Conservation (phyloP, 2,888 invertebrate genomes). For the Dicyrtomina minuta region DNA sequence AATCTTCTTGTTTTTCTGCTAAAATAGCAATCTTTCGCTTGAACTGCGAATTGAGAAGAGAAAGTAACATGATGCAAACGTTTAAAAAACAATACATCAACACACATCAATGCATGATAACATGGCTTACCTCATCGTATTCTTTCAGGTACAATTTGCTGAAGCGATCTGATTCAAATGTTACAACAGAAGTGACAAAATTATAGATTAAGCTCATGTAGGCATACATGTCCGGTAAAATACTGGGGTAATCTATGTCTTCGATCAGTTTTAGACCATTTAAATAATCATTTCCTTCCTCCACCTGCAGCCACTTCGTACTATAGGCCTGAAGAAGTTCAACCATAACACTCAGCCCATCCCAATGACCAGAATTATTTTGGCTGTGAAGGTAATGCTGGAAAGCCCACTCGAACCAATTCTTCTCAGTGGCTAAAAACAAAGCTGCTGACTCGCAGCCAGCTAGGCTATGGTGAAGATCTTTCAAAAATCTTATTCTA, state of each 20-base stretch:
- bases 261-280: not conserved
- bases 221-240: not conserved
- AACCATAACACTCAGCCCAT: not conserved
- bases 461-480: conserved; percentile 22
- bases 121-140: conserved; percentile 4
- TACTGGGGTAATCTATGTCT: not conserved
- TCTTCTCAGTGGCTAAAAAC: conserved; percentile 26
- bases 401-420: conserved; percentile 33
- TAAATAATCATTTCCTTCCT: not conserved
- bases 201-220: conserved; percentile 21
- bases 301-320: not conserved
- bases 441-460: conserved; percentile 26
- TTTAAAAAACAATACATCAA: not conserved
- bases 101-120: too few relatives aligned
- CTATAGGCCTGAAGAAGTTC: conserved; percentile 13
- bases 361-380: not conserved
- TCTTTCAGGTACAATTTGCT: not conserved
- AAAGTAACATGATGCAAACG: not conserved
- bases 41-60: not conserved
- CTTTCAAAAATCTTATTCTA: conserved; percentile 25
- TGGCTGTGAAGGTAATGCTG: not conserved
- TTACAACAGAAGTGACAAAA: conserved; percentile 2
- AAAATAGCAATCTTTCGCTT: not conserved
- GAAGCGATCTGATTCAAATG: conserved; percentile 7
- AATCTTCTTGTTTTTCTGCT: not conserved